These are phyloP conservation scores for Athalia circularis DNA, from an alignment of 2,888 invertebrate species.

Conservation along the genomic window DNA sequence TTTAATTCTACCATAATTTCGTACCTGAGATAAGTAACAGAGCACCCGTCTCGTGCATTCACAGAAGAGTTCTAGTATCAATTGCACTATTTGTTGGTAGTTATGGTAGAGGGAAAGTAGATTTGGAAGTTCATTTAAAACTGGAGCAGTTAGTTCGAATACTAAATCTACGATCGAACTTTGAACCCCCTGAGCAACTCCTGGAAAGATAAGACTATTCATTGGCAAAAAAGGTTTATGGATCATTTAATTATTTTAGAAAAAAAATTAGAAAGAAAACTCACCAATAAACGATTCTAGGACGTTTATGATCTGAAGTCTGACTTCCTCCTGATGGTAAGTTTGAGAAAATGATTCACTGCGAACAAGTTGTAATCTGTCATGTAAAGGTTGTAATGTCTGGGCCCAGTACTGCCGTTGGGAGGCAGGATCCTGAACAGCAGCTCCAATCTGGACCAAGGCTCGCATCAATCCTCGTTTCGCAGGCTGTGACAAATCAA, in stretches of 20 bases:
- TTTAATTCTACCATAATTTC: constrained; percentile 38
- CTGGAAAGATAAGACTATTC: constrained; percentile 64
- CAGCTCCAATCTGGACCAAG: constrained; percentile 81
- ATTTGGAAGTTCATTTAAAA: constrained; percentile 82
- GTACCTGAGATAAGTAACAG: constrained; percentile 76
- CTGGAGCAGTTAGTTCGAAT: constrained; percentile 80
- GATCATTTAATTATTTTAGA: neutral
- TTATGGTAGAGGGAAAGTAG: constrained; percentile 86
- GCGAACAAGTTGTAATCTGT: constrained; percentile 76
- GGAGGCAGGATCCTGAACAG: constrained; percentile 67
- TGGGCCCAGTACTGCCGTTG: constrained; percentile 62
- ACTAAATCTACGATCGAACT: constrained; percentile 74
- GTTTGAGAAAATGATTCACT: constrained; percentile 76
- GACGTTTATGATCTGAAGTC: constrained; percentile 83
- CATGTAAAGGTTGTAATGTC: constrained; percentile 74
- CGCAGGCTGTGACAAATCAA: constrained; percentile 77
- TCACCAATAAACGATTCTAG: constrained; percentile 83
- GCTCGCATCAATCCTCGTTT: constrained; percentile 84
- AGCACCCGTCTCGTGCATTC: constrained; percentile 84
- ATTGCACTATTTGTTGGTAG: constrained; percentile 86
- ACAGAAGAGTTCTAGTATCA: constrained; percentile 84
- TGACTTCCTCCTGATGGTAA: constrained; percentile 80
- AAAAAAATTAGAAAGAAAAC: constrained; percentile 39
- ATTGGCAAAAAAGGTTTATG: no score
- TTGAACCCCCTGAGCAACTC: constrained; percentile 81